A percentile compares a stretch with the other conserved stretches of the same genome.
Conservation (phyloP, 2,113 vertebrate genomes). For the Gallinago undulata region DNA sequence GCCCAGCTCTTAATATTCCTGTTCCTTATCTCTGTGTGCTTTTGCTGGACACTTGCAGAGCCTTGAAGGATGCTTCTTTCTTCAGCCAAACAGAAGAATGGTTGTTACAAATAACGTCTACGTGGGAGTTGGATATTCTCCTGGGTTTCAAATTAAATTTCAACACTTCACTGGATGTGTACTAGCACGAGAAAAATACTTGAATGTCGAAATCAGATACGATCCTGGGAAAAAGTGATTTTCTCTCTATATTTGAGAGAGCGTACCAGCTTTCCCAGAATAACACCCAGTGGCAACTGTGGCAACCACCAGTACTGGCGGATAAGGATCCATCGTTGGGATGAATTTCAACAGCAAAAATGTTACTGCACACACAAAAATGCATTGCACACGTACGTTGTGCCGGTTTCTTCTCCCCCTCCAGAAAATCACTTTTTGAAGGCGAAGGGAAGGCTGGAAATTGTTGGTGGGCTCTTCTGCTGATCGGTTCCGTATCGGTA, state of each 20-base stretch:
- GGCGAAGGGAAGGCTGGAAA: background rate
- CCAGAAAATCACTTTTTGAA: background rate
- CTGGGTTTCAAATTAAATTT: slow-evolving; percentile 47
- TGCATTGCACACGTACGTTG: background rate
- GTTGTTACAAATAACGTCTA: slow-evolving; percentile 16
- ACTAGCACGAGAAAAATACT: slow-evolving; percentile 54
- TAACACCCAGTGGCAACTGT: background rate
- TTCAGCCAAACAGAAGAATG: slow-evolving; percentile 35
- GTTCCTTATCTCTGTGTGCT: background rate
- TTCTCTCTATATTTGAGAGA: background rate
- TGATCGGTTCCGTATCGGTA: background rate
- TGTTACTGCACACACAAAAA: too few relatives aligned
- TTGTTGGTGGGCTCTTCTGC: background rate
- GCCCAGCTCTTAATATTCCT: background rate
- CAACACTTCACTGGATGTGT: slow-evolving; percentile 50
- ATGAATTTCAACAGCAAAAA: background rate
- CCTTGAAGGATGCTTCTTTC: slow-evolving; percentile 24
- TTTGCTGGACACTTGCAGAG: slow-evolving; percentile 5
- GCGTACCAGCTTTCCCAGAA: background rate
- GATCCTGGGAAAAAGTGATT: slow-evolving; percentile 55
- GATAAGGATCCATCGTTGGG: background rate
- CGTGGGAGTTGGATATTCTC: slow-evolving; percentile 36
- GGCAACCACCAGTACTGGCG: background rate
- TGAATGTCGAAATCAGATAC: slow-evolving; percentile 60
- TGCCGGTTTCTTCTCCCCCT: background rate